Evolutionary conservation across 1,140 invertebrate genomes (phyloP).

Genomic region (Sinella curviseta): DNA sequence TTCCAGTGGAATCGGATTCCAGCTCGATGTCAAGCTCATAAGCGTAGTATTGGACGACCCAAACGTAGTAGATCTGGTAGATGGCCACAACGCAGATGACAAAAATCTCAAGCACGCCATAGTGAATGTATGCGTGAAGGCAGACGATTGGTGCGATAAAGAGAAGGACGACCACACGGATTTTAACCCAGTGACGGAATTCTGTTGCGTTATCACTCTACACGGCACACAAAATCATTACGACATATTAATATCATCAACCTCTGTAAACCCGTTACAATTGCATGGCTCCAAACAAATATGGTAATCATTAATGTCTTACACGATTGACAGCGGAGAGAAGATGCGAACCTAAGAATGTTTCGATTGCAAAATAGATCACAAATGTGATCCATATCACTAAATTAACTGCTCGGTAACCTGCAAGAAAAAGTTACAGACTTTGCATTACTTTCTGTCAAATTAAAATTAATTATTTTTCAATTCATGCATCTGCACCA

Average conservation of each 20-base stretch:
- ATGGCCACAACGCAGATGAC: conserved; percentile 28
- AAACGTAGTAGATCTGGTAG: conserved; percentile 33
- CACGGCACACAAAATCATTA: not conserved
- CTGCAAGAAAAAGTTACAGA: too few species aligned
- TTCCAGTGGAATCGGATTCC: conserved; percentile 32
- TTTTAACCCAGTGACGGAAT: conserved; percentile 36
- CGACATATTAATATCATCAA: not conserved
- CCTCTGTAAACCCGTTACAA: too few species aligned
- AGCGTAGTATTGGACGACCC: conserved; percentile 37
- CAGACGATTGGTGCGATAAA: conserved; percentile 32
- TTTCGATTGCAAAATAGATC: conserved; percentile 37
- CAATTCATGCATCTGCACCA: too few species aligned
- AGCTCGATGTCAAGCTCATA: conserved; percentile 37
- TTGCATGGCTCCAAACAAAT: too few species aligned
- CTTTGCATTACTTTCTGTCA: too few species aligned
- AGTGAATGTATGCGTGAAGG: conserved; percentile 34
- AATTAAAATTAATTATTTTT: too few species aligned
- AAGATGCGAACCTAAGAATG: conserved; percentile 35
- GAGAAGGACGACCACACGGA: conserved; percentile 31
- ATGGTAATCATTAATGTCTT: conserved; percentile 5
- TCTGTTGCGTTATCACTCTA: conserved; percentile 36
- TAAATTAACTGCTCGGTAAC: conserved; percentile 37
- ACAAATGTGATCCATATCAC: conserved; percentile 39
- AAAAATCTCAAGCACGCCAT: conserved; percentile 25
- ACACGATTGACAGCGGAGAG: conserved; percentile 40